phyloP scores from a whole-genome alignment of 1,140 invertebrate species.

The Drosophila burlai region DNA sequence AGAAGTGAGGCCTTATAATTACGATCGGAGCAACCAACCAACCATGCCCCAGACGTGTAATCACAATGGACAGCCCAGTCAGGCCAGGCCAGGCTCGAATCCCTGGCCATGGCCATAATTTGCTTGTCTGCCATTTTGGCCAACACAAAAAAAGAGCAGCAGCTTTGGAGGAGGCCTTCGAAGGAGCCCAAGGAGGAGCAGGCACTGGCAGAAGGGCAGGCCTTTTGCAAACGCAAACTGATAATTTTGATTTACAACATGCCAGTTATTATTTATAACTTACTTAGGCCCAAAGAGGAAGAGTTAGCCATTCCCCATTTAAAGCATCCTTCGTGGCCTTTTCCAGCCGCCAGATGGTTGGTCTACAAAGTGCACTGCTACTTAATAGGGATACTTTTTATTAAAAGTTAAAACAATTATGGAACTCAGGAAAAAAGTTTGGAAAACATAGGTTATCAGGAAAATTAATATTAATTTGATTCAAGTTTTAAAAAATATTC shows the following conservation, averaged over 20 bases:
- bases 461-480: too few species aligned
- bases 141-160: slow-evolving; percentile 10
- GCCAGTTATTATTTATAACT: slow-evolving; percentile 85
- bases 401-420: neutral
- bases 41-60: slow-evolving; percentile 45
- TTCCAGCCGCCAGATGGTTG: slow-evolving; percentile 22
- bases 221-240: slow-evolving; percentile 63
- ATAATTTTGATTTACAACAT: slow-evolving; percentile 85
- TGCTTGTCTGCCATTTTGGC: slow-evolving; percentile 69
- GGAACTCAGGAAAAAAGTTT: too few species aligned
- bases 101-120: slow-evolving; percentile 60
- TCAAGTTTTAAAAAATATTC: too few species aligned
- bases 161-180: neutral
- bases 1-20: slow-evolving; percentile 55
- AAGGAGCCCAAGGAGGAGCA: slow-evolving; percentile 22
- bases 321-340: slow-evolving; percentile 53
- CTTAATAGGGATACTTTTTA: neutral
- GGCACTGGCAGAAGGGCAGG: slow-evolving; percentile 51
- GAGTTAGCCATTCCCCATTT: slow-evolving; percentile 63
- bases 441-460: neutral
- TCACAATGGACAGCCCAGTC: slow-evolving; percentile 47
- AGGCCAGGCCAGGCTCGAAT: slow-evolving; percentile 1
- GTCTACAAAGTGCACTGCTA: slow-evolving; percentile 4
- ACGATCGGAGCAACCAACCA: slow-evolving; percentile 38
- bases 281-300: slow-evolving; percentile 69